Evolutionary conservation across 1,140 invertebrate species (phyloP).

Genomic region (Copidosoma floridanum): DNA sequence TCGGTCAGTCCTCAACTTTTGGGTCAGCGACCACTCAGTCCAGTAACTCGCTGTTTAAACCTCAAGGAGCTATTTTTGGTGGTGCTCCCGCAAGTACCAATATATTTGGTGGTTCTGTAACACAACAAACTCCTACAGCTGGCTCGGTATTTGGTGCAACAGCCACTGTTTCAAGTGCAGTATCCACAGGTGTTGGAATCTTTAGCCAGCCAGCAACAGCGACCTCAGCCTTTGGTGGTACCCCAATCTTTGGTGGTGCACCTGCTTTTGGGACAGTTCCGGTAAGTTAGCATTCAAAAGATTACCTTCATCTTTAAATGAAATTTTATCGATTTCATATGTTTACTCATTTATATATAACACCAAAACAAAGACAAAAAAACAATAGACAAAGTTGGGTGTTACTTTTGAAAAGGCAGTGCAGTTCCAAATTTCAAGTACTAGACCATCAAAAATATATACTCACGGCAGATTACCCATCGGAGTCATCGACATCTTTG

Average conservation of each 20-base stretch:
- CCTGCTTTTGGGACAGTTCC: too few species aligned
- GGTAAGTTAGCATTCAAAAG: too few species aligned
- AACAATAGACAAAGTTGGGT: too few species aligned
- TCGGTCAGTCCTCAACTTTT: constrained; percentile 39
- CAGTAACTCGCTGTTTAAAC: constrained; percentile 38
- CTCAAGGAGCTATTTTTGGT: constrained; percentile 21
- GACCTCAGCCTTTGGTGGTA: constrained; percentile 39
- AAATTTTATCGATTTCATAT: too few species aligned
- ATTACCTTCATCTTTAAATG: too few species aligned
- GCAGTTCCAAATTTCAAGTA: background rate
- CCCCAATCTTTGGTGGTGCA: constrained; percentile 43
- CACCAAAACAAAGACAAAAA: too few species aligned
- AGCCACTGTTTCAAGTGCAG: constrained; percentile 20
- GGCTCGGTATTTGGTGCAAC: constrained; percentile 35
- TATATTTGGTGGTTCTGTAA: constrained; percentile 2
- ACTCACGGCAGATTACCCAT: constrained; percentile 48
- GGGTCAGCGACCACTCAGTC: constrained; percentile 22
- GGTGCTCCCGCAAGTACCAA: constrained; percentile 4
- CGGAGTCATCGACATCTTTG: constrained; percentile 36
- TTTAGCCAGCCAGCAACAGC: constrained; percentile 32
- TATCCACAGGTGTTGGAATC: constrained; percentile 13
- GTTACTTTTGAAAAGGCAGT: too few species aligned
- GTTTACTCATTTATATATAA: too few species aligned
- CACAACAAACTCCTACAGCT: background rate
- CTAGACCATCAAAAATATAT: constrained; percentile 9